phyloP scores from a whole-genome alignment of 2,797 vertebrate genomes.

The Enteromius thamalakanensis region DNA sequence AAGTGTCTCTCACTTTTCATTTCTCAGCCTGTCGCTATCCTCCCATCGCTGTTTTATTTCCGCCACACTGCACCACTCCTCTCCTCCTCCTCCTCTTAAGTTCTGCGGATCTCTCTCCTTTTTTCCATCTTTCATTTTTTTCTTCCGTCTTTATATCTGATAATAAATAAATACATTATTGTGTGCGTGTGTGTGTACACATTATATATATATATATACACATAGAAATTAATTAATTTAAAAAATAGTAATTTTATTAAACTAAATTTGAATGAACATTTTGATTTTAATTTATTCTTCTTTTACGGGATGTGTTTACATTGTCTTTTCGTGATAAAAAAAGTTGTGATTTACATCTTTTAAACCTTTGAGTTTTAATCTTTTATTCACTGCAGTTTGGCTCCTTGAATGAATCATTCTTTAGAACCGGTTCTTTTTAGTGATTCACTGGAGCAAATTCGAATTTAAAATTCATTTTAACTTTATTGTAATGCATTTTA shows the following conservation, averaged over 20 bases:
- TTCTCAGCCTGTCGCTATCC: constrained; percentile 38
- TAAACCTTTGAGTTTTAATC: neutral
- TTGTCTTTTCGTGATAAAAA: neutral
- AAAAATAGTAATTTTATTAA: too few relatives aligned
- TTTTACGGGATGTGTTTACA: neutral
- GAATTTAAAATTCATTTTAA: neutral
- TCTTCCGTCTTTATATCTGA: neutral
- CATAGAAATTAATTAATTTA: too few relatives aligned
- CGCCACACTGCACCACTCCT: neutral
- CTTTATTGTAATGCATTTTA: neutral
- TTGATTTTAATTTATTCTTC: neutral
- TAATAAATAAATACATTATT: neutral
- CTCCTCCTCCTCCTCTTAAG: too few relatives aligned
- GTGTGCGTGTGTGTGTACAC: neutral
- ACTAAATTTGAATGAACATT: neutral
- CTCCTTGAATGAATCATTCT: neutral
- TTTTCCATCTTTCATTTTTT: neutral
- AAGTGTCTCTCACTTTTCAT: constrained; percentile 48
- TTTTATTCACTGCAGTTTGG: neutral
- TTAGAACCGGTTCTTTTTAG: neutral
- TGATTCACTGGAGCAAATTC: neutral
- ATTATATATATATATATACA: too few relatives aligned
- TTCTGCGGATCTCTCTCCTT: neutral
- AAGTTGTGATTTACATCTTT: too few relatives aligned
- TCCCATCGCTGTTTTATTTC: constrained; percentile 20